Evolutionary conservation across 2,113 vertebrate species (phyloP), one percentile per base, ranked within the genome.

Genomic region (Notothenia rossii): DNA sequence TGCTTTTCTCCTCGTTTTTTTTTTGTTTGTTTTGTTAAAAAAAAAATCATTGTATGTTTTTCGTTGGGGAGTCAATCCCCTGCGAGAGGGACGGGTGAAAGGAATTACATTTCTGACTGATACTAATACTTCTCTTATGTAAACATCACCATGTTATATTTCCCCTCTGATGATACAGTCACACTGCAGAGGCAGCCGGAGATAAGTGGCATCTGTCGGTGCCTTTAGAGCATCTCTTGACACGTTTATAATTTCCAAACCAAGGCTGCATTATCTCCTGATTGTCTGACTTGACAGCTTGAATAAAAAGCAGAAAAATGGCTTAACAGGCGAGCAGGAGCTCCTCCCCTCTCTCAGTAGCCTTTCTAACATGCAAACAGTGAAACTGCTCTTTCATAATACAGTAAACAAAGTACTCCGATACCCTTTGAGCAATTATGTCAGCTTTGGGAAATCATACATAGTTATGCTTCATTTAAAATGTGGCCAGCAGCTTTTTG

Each of bases 61-160:
- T 82, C 72, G 29, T 40, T 40, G 86, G 88, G 89, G 83, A 91
- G 89, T 92, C 93, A 91, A 91, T 92, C 90, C 90, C n/a, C 76
- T 64, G 84, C 71, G 43, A 90, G 87, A 93, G 92, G 75, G 89
- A 90, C 17, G 86, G 84, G 73, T 93, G 86, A 92, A 92, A 91
- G 89, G 91, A 93, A 92, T 92, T 90, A 90, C 90, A 91, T 93
- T 89, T 93, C 66, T 89, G 91, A 91, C 91, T 92, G 93, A 92
- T 93, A 91, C 92, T 93, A 92, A 93, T 93, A 91, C 92, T 93
- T 93, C 86, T 91, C 85, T 91, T 91, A 91, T 89, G 92, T 89
- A 93, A 91, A 93, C 92, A 93, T 91, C 89, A 83, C 59, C 79
- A 79, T 83, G 84, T 86, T 85, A 51, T 72, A 82, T 89, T 91